Evolutionary conservation across 2,797 vertebrate species (phyloP).

Genomic region (Morelia viridis): DNA sequence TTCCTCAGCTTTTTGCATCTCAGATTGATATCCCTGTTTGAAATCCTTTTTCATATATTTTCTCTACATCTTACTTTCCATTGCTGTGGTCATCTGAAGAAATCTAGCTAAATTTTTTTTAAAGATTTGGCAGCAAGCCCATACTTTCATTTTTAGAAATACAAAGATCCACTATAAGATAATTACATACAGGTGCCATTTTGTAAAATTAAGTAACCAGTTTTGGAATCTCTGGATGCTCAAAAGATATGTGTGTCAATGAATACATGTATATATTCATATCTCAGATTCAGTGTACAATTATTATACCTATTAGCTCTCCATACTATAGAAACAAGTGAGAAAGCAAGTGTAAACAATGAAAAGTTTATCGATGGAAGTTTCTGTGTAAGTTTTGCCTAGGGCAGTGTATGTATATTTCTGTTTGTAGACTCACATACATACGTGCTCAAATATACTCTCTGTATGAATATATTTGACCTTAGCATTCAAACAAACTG

Average conservation of each 20-base stretch:
- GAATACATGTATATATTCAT: constrained; percentile 54
- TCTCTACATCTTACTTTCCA: neutral
- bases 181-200: constrained; percentile 2
- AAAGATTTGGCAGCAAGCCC: neutral
- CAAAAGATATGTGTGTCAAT: constrained; percentile 27
- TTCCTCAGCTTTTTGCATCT: too few species aligned
- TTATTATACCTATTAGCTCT: constrained; percentile 35
- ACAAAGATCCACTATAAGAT: neutral
- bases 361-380: neutral
- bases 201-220: constrained; percentile 22
- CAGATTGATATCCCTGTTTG: neutral
- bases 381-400: constrained; percentile 4
- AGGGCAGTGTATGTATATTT: neutral
- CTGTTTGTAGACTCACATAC: constrained; percentile 11
- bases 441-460: neutral
- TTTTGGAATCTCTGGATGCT: neutral
- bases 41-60: neutral
- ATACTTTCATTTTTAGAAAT: neutral
- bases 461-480: too few species aligned
- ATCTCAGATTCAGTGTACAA: constrained; percentile 52
- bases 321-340: constrained; percentile 40
- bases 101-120: constrained; percentile 19
- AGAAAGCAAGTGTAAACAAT: constrained; percentile 31
- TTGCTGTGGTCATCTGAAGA: constrained; percentile 5
- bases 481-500: neutral